Evolutionary conservation across 2,888 invertebrate genomes (phyloP), one percentile per base, ranked within the genome.

Genomic region (Phaonia tiefii): DNA sequence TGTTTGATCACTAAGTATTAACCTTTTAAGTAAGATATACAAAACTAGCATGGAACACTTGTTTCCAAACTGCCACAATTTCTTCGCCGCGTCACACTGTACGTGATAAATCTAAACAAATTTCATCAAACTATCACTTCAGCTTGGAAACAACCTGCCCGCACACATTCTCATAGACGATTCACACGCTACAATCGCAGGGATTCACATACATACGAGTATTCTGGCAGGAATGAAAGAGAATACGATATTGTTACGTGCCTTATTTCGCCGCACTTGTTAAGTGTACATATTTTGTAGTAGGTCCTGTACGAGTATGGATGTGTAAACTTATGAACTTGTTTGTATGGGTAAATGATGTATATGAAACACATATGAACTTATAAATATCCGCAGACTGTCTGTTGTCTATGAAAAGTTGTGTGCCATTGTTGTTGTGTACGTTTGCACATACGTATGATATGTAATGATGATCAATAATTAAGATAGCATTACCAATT

Each of bases 381-480:
- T n/a, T n/a, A n/a, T n/a, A n/a, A n/a, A n/a, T n/a, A n/a, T n/a
- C n/a, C n/a, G n/a, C n/a, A n/a, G n/a, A n/a, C n/a, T n/a, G n/a
- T n/a, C n/a, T n/a, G n/a, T n/a, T n/a, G 31, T 31, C 8, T 31
- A 31, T 31, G 31, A 8, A 31, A 31, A 3, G 31, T 31, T 3
- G 3, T 31, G 31, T 31, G 8, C 31, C 56, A 7, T 60, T 66
- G 49, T 37, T 49, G 73, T 76, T 65, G 39, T 84, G 80, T 71
- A n/a, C n/a, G n/a, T n/a, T n/a, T n/a, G n/a, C n/a, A n/a, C n/a
- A n/a, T n/a, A n/a, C n/a, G n/a, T n/a, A 54, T 75, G 72, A 75
- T 67, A 80, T 80, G 63, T 72, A 66, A 80, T 85, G 86, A 86
- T 84, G 87, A 87, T 87, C 85, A 85, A 85, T 88, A 87, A 87